These are phyloP conservation scores for Erebia aethiops DNA, from an alignment of 2,888 invertebrate species.

Conservation along the genomic window DNA sequence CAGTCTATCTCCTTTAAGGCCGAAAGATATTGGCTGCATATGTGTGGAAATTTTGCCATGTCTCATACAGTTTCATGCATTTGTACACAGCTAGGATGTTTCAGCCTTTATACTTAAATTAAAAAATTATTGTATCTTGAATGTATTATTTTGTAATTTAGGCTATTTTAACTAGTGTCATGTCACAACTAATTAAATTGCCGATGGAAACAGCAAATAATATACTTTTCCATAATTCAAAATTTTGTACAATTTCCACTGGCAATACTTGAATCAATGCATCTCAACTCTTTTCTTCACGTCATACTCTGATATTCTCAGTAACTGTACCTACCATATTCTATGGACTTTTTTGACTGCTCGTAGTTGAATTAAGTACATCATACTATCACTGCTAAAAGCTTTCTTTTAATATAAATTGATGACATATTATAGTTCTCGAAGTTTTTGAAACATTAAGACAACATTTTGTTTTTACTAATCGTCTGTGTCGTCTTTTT, in stretches of 20 bases:
- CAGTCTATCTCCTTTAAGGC: not conserved
- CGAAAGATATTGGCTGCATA: no score
- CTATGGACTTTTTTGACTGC: not conserved
- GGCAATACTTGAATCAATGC: conserved; percentile 15
- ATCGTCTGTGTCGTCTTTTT: no score
- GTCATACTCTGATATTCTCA: not conserved
- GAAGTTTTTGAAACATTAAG: no score
- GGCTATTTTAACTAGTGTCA: conserved; percentile 24
- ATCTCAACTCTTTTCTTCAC: conserved; percentile 2
- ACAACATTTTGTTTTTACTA: no score
- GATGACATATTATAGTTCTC: no score
- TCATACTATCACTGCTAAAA: not conserved
- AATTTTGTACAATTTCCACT: not conserved
- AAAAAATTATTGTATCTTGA: not conserved
- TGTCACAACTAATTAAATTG: conserved; percentile 12
- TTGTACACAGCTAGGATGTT: no score
- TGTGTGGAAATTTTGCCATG: no score
- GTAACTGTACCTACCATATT: no score
- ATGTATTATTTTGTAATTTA: conserved; percentile 13
- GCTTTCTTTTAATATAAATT: no score
- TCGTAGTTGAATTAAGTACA: not conserved
- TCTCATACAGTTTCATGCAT: no score
- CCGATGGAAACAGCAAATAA: not conserved
- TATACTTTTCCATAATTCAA: not conserved
- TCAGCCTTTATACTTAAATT: not conserved